Conservation (phyloP, 2,113 vertebrate genomes). For the Haemorhous mexicanus region DNA sequence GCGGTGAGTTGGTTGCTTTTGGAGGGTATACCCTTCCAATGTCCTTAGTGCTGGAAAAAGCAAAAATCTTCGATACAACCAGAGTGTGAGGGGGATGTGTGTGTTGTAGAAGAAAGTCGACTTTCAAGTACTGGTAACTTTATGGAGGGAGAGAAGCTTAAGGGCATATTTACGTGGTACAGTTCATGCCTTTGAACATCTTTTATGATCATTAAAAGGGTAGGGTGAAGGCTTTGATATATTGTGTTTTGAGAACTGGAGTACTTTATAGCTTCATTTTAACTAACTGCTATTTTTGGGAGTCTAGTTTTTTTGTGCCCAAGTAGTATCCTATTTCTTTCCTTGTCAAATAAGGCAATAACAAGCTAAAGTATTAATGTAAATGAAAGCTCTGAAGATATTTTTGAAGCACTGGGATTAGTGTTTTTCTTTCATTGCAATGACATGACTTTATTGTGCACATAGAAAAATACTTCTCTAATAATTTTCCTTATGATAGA, state of each 20-base stretch:
- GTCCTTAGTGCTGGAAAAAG: not conserved
- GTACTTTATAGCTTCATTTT: not conserved
- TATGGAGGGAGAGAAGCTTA: not conserved
- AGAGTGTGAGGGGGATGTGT: accelerated
- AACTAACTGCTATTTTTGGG: not conserved
- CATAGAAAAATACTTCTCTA: not conserved
- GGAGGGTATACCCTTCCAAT: not conserved
- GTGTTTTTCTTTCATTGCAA: not conserved
- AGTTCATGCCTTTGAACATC: slow-evolving; percentile 18
- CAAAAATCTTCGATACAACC: not conserved
- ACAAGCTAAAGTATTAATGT: not conserved
- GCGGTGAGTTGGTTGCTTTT: not conserved
- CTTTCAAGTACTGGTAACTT: not conserved
- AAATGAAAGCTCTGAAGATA: not conserved
- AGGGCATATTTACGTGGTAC: not conserved
- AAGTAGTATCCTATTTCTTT: not conserved
- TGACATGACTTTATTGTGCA: not conserved
- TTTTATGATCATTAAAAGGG: not conserved
- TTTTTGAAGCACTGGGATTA: not conserved
- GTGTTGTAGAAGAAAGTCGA: not conserved
- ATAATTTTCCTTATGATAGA: not conserved
- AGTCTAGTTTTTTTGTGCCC: not conserved
- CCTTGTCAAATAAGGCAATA: not conserved
- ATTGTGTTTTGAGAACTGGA: not conserved
- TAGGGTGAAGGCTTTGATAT: not conserved